A percentile compares a stretch with the other conserved stretches of the same genome.
Conservation (phyloP, 2,113 vertebrate genomes). For the Brachyhypopomus occidentalis region DNA sequence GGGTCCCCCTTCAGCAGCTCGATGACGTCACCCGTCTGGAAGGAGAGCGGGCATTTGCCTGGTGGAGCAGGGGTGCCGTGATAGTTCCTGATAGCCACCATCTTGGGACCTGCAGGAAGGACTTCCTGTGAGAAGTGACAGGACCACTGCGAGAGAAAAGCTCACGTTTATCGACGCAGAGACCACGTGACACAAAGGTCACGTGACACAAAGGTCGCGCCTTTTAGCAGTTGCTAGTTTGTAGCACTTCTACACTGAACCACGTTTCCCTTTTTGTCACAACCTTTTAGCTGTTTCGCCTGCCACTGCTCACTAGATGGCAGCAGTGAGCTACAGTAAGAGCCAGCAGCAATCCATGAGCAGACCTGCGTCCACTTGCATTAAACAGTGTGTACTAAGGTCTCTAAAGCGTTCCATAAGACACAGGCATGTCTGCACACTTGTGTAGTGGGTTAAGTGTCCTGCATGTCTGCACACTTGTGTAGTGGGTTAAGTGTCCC, state of each 20-base stretch:
- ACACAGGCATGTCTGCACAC: slow-evolving; percentile 15
- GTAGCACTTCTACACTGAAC: neutral
- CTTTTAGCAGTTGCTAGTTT: neutral
- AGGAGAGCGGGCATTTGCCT: slow-evolving; percentile 82
- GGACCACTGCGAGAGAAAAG: too few relatives aligned
- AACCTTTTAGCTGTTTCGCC: neutral
- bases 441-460: neutral
- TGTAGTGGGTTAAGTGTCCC: neutral
- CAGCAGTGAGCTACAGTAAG: slow-evolving; percentile 60
- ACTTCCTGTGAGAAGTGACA: too few relatives aligned
- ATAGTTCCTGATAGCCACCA: slow-evolving; percentile 93
- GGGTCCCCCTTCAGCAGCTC: slow-evolving; percentile 94
- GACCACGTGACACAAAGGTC: too few relatives aligned
- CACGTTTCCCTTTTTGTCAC: too few relatives aligned
- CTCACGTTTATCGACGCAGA: too few relatives aligned
- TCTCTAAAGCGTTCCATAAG: slow-evolving; percentile 22
- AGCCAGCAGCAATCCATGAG: neutral
- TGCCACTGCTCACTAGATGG: slow-evolving; percentile 66
- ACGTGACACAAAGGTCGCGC: neutral
- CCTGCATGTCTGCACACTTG: neutral
- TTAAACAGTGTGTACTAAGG: neutral
- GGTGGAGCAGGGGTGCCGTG: slow-evolving; percentile 85
- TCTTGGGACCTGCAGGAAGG: slow-evolving; percentile 85
- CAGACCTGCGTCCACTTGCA: neutral
- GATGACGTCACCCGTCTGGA: slow-evolving; percentile 90